Evolutionary conservation across 2,113 vertebrate genomes (phyloP).

Genomic region (Aphyosemion australe): DNA sequence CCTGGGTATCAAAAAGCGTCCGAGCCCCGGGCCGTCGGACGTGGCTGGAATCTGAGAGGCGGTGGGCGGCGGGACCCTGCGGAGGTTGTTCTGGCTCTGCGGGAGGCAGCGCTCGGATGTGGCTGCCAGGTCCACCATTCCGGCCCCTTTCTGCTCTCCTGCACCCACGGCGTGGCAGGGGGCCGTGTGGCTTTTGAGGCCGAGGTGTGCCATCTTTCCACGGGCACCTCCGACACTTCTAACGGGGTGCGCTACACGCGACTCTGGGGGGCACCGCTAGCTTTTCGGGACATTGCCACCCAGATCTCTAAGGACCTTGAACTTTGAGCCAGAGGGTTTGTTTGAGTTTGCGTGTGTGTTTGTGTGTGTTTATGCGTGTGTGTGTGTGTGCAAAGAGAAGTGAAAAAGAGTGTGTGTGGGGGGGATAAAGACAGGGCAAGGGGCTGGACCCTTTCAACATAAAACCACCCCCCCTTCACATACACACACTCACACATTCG

Average conservation of each 20-base stretch:
- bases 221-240: constrained; percentile 79
- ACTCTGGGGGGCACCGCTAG: constrained; percentile 85
- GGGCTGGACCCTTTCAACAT: constrained; percentile 71
- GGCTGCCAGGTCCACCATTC: constrained; percentile 86
- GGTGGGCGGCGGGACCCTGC: constrained; percentile 82
- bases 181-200: constrained; percentile 86
- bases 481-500: constrained; percentile 30
- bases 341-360: constrained; percentile 38
- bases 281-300: constrained; percentile 88
- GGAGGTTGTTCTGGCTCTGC: constrained; percentile 86
- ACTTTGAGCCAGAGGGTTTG: constrained; percentile 75
- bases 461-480: constrained; percentile 8
- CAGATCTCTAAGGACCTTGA: constrained; percentile 87
- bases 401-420: constrained; percentile 7
- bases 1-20: constrained; percentile 92
- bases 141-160: constrained; percentile 90
- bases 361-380: constrained; percentile 51
- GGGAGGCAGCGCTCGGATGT: constrained; percentile 84
- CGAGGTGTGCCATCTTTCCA: constrained; percentile 89
- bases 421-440: constrained; percentile 41
- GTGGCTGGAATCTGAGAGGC: constrained; percentile 83
- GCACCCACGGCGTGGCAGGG: constrained; percentile 82
- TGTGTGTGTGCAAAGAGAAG: constrained; percentile 32
- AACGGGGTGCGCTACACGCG: constrained; percentile 87
- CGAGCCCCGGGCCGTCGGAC: constrained; percentile 81